These are phyloP conservation scores for Chelonus formosanus DNA, from an alignment of 2,888 invertebrate species.

Conservation along the genomic window DNA sequence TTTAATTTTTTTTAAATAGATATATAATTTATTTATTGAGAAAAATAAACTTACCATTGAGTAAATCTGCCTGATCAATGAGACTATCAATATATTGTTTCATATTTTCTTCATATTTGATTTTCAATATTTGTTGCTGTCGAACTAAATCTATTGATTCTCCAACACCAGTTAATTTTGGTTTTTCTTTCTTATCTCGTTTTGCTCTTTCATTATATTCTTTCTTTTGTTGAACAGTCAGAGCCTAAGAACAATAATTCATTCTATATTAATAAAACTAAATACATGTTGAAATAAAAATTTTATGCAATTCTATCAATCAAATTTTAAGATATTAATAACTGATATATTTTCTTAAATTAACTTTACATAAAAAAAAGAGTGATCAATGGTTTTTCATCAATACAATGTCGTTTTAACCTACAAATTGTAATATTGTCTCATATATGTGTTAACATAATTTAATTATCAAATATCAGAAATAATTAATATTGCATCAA, in stretches of 20 bases:
- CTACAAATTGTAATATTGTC: too few relatives aligned
- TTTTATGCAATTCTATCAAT: not conserved
- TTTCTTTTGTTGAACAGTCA: slow-evolving; percentile 43
- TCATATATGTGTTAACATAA: too few relatives aligned
- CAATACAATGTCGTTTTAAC: too few relatives aligned
- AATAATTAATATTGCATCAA: not conserved
- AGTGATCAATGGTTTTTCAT: too few relatives aligned
- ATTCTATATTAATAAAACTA: slow-evolving; percentile 25
- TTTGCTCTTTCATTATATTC: slow-evolving; percentile 50
- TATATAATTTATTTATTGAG: slow-evolving; percentile 9
- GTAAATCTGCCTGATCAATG: slow-evolving; percentile 37
- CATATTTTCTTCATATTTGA: slow-evolving; percentile 48
- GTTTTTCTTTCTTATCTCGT: slow-evolving; percentile 36
- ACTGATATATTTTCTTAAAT: not conserved
- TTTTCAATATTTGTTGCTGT: slow-evolving; percentile 35
- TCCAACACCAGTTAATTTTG: slow-evolving; percentile 55
- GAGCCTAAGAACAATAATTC: slow-evolving; percentile 39
- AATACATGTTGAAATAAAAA: not conserved
- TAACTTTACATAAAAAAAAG: too few relatives aligned
- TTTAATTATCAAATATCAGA: not conserved
- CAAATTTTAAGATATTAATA: not conserved
- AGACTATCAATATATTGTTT: slow-evolving; percentile 44
- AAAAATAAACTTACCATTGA: slow-evolving; percentile 40
- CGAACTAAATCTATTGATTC: slow-evolving; percentile 46
- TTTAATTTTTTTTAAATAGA: not conserved